These are phyloP conservation scores for Pteria penguin DNA, from an alignment of 2,888 invertebrate genomes.

Conservation along the genomic window DNA sequence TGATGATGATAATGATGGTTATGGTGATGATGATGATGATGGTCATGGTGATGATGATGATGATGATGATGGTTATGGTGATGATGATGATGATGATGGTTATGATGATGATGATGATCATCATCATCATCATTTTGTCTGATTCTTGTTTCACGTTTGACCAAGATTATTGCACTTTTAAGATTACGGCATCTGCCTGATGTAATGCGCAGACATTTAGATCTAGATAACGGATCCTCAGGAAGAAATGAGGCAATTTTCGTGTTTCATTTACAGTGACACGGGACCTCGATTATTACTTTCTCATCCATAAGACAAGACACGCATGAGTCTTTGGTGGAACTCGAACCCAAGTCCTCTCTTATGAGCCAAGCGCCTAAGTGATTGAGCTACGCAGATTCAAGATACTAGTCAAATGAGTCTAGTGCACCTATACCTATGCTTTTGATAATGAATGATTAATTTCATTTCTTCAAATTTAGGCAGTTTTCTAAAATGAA, in stretches of 20 bases:
- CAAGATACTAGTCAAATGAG: too few relatives aligned
- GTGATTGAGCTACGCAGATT: too few relatives aligned
- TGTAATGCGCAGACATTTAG: not conserved
- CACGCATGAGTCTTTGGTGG: too few relatives aligned
- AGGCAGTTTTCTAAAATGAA: too few relatives aligned
- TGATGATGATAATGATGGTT: too few relatives aligned
- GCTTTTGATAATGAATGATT: too few relatives aligned
- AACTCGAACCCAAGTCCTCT: too few relatives aligned
- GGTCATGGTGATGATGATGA: not conserved
- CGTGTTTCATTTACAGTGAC: not conserved
- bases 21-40: not conserved
- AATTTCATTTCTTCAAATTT: too few relatives aligned
- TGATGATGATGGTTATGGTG: too few relatives aligned
- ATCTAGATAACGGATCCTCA: not conserved
- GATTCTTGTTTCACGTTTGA: not conserved
- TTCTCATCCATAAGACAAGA: slow-evolving; percentile 5
- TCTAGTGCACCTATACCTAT: too few relatives aligned
- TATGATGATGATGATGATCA: not conserved
- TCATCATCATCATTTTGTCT: not conserved
- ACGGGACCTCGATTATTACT: slow-evolving; percentile 2
- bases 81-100: too few relatives aligned
- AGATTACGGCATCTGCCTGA: not conserved
- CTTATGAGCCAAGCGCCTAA: too few relatives aligned
- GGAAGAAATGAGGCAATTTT: not conserved
- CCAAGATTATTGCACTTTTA: not conserved